Base-by-base conservation (phyloP, 2,797 vertebrate species). In the Euphonia xanthogaster region DNA sequence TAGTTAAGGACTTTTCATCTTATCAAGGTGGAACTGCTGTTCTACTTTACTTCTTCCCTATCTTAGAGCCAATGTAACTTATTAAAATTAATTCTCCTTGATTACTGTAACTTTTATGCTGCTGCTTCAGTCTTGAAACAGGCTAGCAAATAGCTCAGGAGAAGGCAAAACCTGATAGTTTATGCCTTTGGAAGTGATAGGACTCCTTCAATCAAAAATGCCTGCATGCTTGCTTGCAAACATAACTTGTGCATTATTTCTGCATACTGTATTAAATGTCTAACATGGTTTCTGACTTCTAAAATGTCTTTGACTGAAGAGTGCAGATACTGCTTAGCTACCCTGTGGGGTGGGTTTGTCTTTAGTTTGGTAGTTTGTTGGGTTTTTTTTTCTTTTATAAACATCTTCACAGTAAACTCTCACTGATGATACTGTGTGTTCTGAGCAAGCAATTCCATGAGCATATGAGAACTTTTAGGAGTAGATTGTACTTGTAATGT, bases 241-340 rank as follows among this genome's bases (percentile, higher is more conserved):
- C 1, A 1, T 33, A 76, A 33, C 35, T 58, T 54, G 25, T 1
- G 2, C 2, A 0, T 79, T 27, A 23, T 44, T 86, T 83, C 24
- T 76, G 7, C 37, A 68, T 58, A 30, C 23, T 21, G 1, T 21
- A 71, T 44, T 15, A 57, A 68, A 9, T 53, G 11, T 40, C 31
- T 72, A 4, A 17, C 10, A 1, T 66, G 8, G 5, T 14, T 65
- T 72, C 67, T 68, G 37, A 19, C 33, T 92, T 88, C 54, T 72
- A 11, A 85, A 78, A 85, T 53, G 16, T 6, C 14, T 86, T 68
- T 61, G 27, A 48, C 12, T 66, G 54, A 44, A 65, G 30, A 24
- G 12, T 27, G 6, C 9, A 16, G 19, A 8, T 77, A 22, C 8
- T 21, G 5, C 39, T 58, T 70, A 58, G 44, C 19, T 50, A 9